phyloP scores from a whole-genome alignment of 2,888 invertebrate species.

The Doris montereyensis region DNA sequence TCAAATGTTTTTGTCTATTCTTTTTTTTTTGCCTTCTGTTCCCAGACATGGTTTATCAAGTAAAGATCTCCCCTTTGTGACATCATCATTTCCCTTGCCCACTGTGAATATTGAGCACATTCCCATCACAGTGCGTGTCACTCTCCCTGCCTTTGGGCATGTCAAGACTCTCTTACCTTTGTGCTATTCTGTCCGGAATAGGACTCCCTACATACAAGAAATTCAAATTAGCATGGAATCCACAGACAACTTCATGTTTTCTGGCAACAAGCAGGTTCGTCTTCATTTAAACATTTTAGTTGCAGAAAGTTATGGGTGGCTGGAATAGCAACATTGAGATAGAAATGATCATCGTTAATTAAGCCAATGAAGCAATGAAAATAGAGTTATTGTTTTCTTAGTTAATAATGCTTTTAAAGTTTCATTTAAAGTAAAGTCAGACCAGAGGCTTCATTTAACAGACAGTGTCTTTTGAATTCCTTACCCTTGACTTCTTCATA shows the following conservation, averaged over 20 bases:
- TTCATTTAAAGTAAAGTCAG: no score
- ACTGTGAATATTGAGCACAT: conserved; percentile 68
- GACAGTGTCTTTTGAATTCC: no score
- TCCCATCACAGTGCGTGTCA: conserved; percentile 71
- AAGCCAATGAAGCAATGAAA: no score
- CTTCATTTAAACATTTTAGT: no score
- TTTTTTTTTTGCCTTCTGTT: background rate
- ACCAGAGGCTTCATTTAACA: no score
- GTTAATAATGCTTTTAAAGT: no score
- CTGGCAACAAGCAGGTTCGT: conserved; percentile 89
- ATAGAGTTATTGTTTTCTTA: no score
- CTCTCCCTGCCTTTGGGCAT: conserved; percentile 82
- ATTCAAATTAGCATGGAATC: conserved; percentile 84
- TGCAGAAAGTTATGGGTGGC: no score
- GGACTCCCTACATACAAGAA: conserved; percentile 81
- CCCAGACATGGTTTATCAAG: conserved; percentile 25
- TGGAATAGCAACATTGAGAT: no score
- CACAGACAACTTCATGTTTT: conserved; percentile 94
- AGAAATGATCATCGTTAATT: no score
- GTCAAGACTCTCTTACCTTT: conserved; percentile 75
- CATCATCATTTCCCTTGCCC: conserved; percentile 67
- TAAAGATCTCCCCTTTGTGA: conserved; percentile 59
- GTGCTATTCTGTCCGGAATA: conserved; percentile 80
- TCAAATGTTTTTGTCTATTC: no score
- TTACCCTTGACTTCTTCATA: no score